Evolutionary conservation across 1,140 invertebrate genomes (phyloP).

Genomic region (Solenopsis fugax): DNA sequence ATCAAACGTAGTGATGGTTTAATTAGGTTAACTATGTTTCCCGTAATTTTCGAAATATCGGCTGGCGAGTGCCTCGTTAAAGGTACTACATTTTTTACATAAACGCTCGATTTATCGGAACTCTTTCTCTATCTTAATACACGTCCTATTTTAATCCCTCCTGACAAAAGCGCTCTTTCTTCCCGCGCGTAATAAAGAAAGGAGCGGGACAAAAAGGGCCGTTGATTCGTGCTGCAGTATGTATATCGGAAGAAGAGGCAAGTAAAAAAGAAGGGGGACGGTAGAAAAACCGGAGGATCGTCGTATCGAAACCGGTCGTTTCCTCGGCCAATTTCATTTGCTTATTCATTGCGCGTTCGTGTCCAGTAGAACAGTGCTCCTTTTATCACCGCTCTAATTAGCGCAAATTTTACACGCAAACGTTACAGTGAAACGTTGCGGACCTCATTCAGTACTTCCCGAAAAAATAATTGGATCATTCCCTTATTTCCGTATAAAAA

Average conservation of each 20-base stretch:
- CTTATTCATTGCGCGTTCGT: conserved; percentile 15
- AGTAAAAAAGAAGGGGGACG: conserved; percentile 13
- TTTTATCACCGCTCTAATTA: conserved; percentile 65
- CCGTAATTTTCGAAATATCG: neutral
- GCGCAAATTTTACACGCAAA: neutral
- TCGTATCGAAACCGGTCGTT: conserved; percentile 68
- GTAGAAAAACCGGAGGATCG: conserved; percentile 41
- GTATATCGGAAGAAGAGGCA: conserved; percentile 33
- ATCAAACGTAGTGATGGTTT: neutral
- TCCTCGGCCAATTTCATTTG: conserved; percentile 63
- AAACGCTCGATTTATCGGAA: neutral
- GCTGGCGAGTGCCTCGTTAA: neutral
- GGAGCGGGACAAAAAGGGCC: conserved; percentile 47
- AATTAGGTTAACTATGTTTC: neutral
- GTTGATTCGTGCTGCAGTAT: conserved; percentile 59
- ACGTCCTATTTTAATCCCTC: neutral
- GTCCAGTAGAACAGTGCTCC: conserved; percentile 10
- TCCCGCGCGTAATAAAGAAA: conserved; percentile 50
- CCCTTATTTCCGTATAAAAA: neutral
- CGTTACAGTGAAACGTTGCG: conserved; percentile 7
- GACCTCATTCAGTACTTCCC: conserved; percentile 12
- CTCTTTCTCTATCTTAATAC: conserved; percentile 6
- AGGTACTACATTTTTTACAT: neutral
- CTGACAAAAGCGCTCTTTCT: conserved; percentile 8
- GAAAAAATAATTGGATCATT: neutral